Evolutionary conservation across 2,113 vertebrate genomes (phyloP).

Genomic region (Lagopus muta): DNA sequence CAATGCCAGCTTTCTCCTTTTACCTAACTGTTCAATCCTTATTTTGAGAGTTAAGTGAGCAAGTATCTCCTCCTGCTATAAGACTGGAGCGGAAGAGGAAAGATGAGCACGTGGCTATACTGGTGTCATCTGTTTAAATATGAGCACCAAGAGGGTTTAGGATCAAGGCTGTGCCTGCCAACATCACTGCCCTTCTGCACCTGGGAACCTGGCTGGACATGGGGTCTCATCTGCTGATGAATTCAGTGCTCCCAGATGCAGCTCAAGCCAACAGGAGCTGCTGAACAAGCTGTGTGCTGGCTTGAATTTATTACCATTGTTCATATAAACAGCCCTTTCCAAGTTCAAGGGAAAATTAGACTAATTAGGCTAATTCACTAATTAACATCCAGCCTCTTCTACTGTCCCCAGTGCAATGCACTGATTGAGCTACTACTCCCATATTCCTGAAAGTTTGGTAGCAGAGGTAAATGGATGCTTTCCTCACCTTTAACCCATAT

Average conservation of each 20-base stretch:
- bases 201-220: neutral
- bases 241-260: neutral
- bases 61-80: neutral
- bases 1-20: neutral
- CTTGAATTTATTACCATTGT: neutral
- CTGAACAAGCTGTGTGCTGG: fast-evolving
- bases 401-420: neutral
- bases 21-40: neutral
- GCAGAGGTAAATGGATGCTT: neutral
- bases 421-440: neutral
- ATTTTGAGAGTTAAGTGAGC: neutral
- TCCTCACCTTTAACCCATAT: neutral
- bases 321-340: neutral
- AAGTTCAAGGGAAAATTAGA: neutral
- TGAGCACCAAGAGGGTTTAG: neutral
- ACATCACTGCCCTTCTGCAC: fast-evolving
- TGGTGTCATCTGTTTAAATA: neutral
- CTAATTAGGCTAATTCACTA: neutral
- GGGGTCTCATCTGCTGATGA: neutral
- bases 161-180: neutral
- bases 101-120: fast-evolving
- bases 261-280: neutral
- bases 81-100: neutral
- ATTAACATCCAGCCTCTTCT: neutral
- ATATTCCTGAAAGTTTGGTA: neutral